Evolutionary conservation across 2,797 vertebrate genomes (phyloP).

Genomic region (Streptopelia turtur): DNA sequence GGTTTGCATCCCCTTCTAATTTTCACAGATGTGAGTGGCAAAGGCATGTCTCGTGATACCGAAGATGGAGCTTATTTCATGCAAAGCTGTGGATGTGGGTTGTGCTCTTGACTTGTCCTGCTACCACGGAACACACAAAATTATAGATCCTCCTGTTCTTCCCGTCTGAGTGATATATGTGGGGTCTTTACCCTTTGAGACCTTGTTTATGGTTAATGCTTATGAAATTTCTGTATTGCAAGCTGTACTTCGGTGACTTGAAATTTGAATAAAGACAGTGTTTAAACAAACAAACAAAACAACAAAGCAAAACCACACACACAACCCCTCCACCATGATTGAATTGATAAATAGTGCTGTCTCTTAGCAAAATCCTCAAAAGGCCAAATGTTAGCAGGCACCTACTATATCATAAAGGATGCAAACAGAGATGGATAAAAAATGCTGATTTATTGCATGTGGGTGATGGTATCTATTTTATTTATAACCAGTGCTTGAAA

Average conservation of each 20-base stretch:
- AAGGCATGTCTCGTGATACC: rapidly evolving
- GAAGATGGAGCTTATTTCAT: not conserved
- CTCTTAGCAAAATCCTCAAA: not conserved
- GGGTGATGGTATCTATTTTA: not conserved
- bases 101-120: not conserved
- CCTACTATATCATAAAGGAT: not conserved
- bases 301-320: not conserved
- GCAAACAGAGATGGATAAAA: not conserved
- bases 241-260: not conserved
- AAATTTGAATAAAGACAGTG: not conserved
- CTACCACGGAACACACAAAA: not conserved
- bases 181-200: not conserved
- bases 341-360: not conserved
- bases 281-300: not conserved
- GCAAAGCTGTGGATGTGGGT: not conserved
- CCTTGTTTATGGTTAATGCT: not conserved
- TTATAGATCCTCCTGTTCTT: not conserved
- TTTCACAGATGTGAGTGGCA: not conserved
- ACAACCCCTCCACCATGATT: not conserved
- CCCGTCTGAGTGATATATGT: not conserved
- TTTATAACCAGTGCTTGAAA: not conserved
- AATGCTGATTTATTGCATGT: not conserved
- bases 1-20: not conserved
- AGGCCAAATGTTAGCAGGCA: not conserved
- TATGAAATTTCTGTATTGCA: not conserved